phyloP scores from a whole-genome alignment of 2,797 vertebrate species.

The Austrolebias charrua region DNA sequence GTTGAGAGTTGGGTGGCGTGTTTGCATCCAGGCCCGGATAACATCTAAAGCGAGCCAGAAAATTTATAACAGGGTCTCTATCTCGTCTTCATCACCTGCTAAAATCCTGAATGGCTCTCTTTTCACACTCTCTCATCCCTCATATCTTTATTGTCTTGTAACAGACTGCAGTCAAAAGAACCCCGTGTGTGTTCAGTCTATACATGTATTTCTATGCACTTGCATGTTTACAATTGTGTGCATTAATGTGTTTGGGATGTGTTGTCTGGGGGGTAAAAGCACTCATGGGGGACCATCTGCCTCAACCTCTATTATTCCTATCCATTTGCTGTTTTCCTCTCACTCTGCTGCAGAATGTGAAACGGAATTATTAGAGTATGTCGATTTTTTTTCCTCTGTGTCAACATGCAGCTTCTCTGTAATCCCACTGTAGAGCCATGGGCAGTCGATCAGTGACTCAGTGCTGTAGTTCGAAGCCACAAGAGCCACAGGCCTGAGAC shows the following conservation, averaged over 20 bases:
- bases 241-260: constrained; percentile 33
- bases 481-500: constrained; percentile 40
- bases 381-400: constrained; percentile 54
- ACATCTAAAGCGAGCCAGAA: constrained; percentile 59
- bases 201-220: not conserved
- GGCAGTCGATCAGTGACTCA: constrained; percentile 46
- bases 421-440: constrained; percentile 49
- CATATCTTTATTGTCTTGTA: constrained; percentile 13
- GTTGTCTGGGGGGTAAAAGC: constrained; percentile 48
- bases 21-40: constrained; percentile 71
- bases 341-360: constrained; percentile 41
- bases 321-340: constrained; percentile 63
- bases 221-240: constrained; percentile 27
- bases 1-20: constrained; percentile 42
- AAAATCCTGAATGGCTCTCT: constrained; percentile 33
- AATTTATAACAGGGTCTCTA: constrained; percentile 52
- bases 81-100: constrained; percentile 35
- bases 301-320: constrained; percentile 61
- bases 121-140: constrained; percentile 25
- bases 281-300: constrained; percentile 45
- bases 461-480: constrained; percentile 41
- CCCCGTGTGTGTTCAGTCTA: constrained; percentile 14
- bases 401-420: constrained; percentile 67
- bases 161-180: constrained; percentile 29
- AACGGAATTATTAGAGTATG: constrained; percentile 62